phyloP scores from a whole-genome alignment of 2,797 vertebrate species.

The Leptoclinus maculatus region DNA sequence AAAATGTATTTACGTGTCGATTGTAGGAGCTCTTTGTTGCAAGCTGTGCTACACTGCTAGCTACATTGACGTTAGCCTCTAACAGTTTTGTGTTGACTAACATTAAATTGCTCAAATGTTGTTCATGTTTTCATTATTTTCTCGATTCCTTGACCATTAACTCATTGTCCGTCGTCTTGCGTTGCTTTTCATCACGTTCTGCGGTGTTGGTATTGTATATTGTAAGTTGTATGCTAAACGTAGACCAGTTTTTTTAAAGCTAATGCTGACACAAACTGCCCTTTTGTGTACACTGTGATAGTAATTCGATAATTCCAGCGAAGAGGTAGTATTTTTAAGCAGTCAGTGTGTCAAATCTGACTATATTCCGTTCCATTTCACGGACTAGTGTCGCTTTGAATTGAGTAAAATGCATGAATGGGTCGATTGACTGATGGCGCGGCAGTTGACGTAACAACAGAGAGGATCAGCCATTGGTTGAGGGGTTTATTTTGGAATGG shows the following conservation, averaged over 20 bases:
- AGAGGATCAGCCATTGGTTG: constrained; percentile 40
- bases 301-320: neutral
- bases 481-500: constrained; percentile 28
- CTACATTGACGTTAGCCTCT: constrained; percentile 60
- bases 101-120: neutral
- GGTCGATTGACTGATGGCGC: constrained; percentile 49
- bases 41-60: constrained; percentile 61
- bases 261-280: neutral
- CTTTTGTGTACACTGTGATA: neutral
- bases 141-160: neutral
- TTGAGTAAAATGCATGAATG: constrained; percentile 46
- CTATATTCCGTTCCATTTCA: neutral
- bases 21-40: constrained; percentile 40
- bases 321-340: neutral
- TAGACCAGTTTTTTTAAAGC: neutral
- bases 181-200: rapidly evolving
- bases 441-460: constrained; percentile 37
- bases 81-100: constrained; percentile 33
- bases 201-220: neutral
- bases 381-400: constrained; percentile 1
- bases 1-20: neutral
- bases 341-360: neutral
- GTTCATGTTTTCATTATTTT: neutral
- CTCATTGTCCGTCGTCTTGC: rapidly evolving
- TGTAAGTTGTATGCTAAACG: neutral